A percentile compares a stretch with the other conserved stretches of the same genome.
Conservation (phyloP, 2,888 invertebrate genomes). For the Apodemia mormo region DNA sequence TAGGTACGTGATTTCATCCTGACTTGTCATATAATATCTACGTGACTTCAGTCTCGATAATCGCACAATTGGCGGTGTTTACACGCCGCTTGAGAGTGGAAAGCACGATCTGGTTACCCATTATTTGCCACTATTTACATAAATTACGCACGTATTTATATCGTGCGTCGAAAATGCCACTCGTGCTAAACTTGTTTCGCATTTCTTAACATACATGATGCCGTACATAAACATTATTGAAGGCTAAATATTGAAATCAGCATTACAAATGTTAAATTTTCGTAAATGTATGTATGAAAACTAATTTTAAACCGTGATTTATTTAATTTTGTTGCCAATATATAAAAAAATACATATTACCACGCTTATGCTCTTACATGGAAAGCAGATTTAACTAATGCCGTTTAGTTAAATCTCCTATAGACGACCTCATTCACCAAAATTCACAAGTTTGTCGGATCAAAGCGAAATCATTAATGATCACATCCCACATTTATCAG, state of each 20-base stretch:
- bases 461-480: no score
- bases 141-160: neutral
- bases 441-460: no score
- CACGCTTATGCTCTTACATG: no score
- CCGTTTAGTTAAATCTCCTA: no score
- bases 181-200: slow-evolving; percentile 9
- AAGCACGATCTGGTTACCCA: slow-evolving; percentile 23
- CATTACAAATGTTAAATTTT: slow-evolving; percentile 1
- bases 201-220: neutral
- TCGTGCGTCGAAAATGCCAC: slow-evolving; percentile 7
- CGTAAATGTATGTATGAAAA: no score
- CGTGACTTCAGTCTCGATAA: slow-evolving; percentile 36
- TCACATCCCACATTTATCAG: no score
- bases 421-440: no score
- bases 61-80: slow-evolving; percentile 31
- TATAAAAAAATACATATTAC: no score
- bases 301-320: no score
- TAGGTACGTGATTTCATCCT: slow-evolving; percentile 22
- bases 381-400: no score
- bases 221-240: slow-evolving; percentile 8
- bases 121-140: slow-evolving; percentile 20
- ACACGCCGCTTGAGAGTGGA: slow-evolving; percentile 29
- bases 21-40: slow-evolving; percentile 24
- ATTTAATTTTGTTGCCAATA: neutral
- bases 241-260: slow-evolving; percentile 13